Base-by-base conservation (phyloP, 2,888 invertebrate genomes). In the Sisyra nigra region DNA sequence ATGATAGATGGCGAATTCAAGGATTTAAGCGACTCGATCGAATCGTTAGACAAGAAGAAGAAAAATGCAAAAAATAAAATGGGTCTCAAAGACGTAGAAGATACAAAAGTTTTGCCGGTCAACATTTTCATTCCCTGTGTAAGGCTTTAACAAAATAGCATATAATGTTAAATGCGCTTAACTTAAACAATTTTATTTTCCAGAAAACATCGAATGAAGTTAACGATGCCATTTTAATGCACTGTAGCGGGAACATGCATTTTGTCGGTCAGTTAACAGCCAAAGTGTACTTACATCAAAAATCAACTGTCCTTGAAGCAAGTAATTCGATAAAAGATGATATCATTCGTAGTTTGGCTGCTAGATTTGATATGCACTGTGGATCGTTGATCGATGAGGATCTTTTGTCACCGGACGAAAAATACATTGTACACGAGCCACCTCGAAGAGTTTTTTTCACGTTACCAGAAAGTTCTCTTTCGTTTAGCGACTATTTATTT, bases 361-460 rank as follows among this genome's bases (percentile, higher is more conserved):
- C 89, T 9, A 69, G 93, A 47, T 76, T 92, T 55, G 88, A 89
- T 54, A 83, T 93, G 72, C 87, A 92, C 57, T 91, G 88, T 69
- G 92, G 92, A 62, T 91, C 91, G 44, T 67, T 92, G 42, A 83
- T 88, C 51, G 87, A 87, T 61, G 87, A 86, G 57, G 77, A 77
- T 55, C 76, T 74, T 57, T 67, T 74, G 45, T 67, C 74, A 38
- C 75, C 78, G 19, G 80, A 80, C 72, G 82, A 81, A 55, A 74
- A 76, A 50, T 76, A 81, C 41, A 84, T 86, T 49, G 72, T 87
- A 49, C 91, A 91, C 55, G 91, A 92, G 60, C 88, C 89, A 1
- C 93, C 93, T 0, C 71, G 89, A 33, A 69, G 92, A 47, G 85
- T 92, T 1, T 71, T 89, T 45, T 81, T 87, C 13, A 72, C 74